phyloP scores from a whole-genome alignment of 2,888 invertebrate genomes.

The Synergus itoensis region DNA sequence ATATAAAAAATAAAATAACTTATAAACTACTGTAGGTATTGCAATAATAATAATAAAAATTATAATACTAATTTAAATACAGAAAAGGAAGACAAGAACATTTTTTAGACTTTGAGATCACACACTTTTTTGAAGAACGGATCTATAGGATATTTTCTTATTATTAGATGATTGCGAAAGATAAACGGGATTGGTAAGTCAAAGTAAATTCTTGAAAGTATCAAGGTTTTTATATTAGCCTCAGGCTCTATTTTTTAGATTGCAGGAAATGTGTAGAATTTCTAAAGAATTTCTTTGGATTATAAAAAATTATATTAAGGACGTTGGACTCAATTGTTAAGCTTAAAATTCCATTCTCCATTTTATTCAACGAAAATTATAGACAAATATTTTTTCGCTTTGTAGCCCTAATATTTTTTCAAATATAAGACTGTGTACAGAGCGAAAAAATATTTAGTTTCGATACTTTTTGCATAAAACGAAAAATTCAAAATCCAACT shows the following conservation, averaged over 20 bases:
- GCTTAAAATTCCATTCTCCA: too few relatives aligned
- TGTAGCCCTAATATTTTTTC: too few relatives aligned
- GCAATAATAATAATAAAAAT: not conserved
- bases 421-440: too few relatives aligned
- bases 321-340: too few relatives aligned
- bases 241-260: not conserved
- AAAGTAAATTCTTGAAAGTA: slow-evolving; percentile 21
- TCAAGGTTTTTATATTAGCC: slow-evolving; percentile 18
- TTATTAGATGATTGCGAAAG: slow-evolving; percentile 18
- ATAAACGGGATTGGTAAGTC: slow-evolving; percentile 20
- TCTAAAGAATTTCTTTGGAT: not conserved
- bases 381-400: too few relatives aligned
- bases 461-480: too few relatives aligned
- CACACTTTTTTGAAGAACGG: not conserved
- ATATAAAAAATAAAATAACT: not conserved
- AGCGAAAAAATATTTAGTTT: too few relatives aligned
- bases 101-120: not conserved
- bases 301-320: not conserved
- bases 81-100: not conserved
- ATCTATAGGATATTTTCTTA: not conserved
- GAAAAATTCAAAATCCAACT: too few relatives aligned
- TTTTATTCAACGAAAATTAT: too few relatives aligned
- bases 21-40: not conserved
- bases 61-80: not conserved
- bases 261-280: not conserved